Evolutionary conservation across 1,140 invertebrate species (phyloP), one percentile per base, ranked within the genome.

Genomic region (Panagrolaimus sp.): DNA sequence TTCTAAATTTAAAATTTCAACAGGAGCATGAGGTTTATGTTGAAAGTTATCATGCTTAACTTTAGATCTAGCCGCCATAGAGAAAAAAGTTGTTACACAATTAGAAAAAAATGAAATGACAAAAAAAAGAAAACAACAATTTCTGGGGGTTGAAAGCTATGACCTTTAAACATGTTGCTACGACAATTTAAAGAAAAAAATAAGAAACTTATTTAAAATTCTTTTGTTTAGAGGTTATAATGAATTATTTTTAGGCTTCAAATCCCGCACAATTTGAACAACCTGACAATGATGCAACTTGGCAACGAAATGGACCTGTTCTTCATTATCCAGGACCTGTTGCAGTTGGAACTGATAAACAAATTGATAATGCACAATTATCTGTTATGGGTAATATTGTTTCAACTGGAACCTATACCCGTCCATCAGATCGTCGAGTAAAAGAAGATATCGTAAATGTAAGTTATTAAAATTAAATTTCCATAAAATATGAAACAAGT

Each of bases 261-360:
- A 98, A 98, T 86, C 95, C 95, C 2, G 94, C 94, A 0, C 93
- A 97, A 83, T 98, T 98, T 85, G 94, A 98, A 82, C 66, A 67
- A 38, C 92, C 89, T 65, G 93, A 96, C 75, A 89, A 91, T 64
- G 91, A 92, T 68, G 87, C 91, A 68, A 87, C 89, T 70, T 96
- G 93, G 93, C 92, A 95, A 81, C 90, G 91, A 70, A 2, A 89
- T 88, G 0, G 88, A 89, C 92, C 96, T 77, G 91, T 91, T 57
- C 89, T 97, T 16, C 94, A 90, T 81, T 93, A 94, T 84, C 66
- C 80, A 66, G 87, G 87, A 2, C 87, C 90, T 72, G 93, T 98
- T 45, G 94, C 94, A 9, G 91, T 98, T 66, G 97, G 97, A 81
- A 97, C 92, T 0, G 93, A 97, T 80, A 87, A 91, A 57, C 57